These are phyloP conservation scores for Chamaetylas fuelleborni DNA, from an alignment of 2,113 vertebrate species.

Conservation along the genomic window DNA sequence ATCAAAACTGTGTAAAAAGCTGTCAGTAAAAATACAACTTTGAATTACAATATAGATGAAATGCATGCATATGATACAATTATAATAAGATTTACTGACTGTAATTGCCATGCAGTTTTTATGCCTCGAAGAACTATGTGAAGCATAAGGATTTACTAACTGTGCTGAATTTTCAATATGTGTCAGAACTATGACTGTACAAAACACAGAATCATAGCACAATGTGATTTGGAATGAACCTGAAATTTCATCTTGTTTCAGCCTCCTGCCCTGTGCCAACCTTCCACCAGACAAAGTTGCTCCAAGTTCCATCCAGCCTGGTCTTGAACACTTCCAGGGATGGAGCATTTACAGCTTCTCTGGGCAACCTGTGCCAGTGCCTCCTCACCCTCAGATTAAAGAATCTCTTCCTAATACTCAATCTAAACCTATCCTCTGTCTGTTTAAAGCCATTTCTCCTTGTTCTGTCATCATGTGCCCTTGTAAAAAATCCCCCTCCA, in stretches of 20 bases:
- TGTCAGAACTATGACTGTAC: not conserved
- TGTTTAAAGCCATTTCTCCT: not conserved
- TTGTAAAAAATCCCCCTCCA: not conserved
- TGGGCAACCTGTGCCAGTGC: not conserved
- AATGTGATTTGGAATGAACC: not conserved
- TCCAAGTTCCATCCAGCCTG: not conserved
- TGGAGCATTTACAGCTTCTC: not conserved
- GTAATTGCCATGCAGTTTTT: constrained; percentile 1
- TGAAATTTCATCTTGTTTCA: not conserved
- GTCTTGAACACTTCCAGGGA: not conserved
- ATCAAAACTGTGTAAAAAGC: not conserved
- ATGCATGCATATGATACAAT: not conserved
- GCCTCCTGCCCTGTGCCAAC: not conserved
- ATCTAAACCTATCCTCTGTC: not conserved
- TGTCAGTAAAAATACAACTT: not conserved
- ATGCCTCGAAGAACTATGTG: not conserved
- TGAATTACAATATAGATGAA: not conserved
- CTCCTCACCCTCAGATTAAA: not conserved
- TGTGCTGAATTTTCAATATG: not conserved
- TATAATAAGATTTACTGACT: constrained; percentile 2
- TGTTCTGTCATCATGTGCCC: rapidly evolving
- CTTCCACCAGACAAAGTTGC: not conserved
- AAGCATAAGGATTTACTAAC: not conserved
- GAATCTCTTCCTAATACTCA: not conserved
- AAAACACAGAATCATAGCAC: not conserved